Evolutionary conservation across 2,888 invertebrate genomes (phyloP), one percentile per base, ranked within the genome.

Genomic region (Metalampra italica): DNA sequence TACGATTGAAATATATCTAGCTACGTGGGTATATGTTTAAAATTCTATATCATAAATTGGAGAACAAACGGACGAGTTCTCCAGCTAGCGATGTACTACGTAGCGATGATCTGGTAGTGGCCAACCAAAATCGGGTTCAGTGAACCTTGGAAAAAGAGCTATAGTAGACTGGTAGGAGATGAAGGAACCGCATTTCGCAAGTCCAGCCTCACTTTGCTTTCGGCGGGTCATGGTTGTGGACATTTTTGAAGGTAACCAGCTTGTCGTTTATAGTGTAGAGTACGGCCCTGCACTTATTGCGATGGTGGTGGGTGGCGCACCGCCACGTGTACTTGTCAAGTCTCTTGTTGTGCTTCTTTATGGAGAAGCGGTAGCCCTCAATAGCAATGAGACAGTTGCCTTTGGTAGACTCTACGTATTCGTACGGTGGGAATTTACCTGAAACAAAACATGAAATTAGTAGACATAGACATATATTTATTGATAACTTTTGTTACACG

Each of bases 351-450:
- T 59, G 42, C 47, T 62, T 58, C 46, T 54, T 58, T n/a, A 58
- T 51, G 12, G 59, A 59, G 44, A 62, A 71, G 0, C 64, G 62
- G 46, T 64, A 69, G 0, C 59, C 60, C 5, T 57, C 55, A 1
- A 61, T 50, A 13, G 49, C 53, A 29, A 65, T 54, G 45, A 69
- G 52, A 9, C 53, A 53, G 15, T 56, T 59, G 1, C 67, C 68
- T 37, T 54, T 56, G 22, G 55, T 53, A 0, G 68, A 67, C 43
- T 57, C 44, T 7, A 62, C 53, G 42, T 54, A 63, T 46, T 59
- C 59, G 46, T 59, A 59, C 3, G 54, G 56, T 4, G 43, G 47
- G 9, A 47, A 39, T 7, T 41, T 47, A n/a, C 14, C 49, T 49
- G 45, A 29, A 42, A 42, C 1, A 8, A 29, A n/a, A 29, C n/a